These are phyloP conservation scores for Drosophila percnosoma DNA, from an alignment of 2,888 invertebrate species.

Conservation along the genomic window DNA sequence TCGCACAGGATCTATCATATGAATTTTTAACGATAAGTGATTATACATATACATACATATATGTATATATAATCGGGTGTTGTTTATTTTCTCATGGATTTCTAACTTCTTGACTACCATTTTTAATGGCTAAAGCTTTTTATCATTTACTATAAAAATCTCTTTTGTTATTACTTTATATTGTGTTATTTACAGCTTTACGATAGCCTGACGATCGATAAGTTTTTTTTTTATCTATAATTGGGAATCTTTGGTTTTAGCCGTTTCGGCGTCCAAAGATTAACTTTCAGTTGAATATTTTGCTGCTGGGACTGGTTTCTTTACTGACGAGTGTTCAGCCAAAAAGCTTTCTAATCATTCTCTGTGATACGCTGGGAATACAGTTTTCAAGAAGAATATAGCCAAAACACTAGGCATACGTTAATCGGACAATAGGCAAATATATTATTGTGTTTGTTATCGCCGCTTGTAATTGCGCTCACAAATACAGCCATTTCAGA, in stretches of 20 bases:
- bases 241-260: constrained; percentile 28
- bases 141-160: constrained; percentile 22
- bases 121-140: not conserved
- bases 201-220: constrained; percentile 19
- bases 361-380: not conserved
- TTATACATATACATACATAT: not conserved
- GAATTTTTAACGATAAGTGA: constrained; percentile 4
- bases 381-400: not conserved
- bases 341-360: constrained; percentile 34
- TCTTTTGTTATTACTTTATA: constrained; percentile 8
- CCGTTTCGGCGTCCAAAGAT: constrained; percentile 24
- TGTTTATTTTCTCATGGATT: not conserved
- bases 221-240: constrained; percentile 34
- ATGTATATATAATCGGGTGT: not conserved
- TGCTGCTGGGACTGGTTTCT: constrained; percentile 30
- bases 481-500: constrained; percentile 14
- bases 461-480: not conserved
- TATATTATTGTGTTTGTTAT: not conserved
- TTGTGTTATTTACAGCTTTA: not conserved
- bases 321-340: constrained; percentile 38
- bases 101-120: not conserved
- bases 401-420: not conserved
- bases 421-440: not conserved
- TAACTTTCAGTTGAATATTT: constrained; percentile 42
- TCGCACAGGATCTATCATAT: constrained; percentile 14